Base-by-base conservation (phyloP, 2,797 vertebrate genomes). In the Aldrovandia affinis region DNA sequence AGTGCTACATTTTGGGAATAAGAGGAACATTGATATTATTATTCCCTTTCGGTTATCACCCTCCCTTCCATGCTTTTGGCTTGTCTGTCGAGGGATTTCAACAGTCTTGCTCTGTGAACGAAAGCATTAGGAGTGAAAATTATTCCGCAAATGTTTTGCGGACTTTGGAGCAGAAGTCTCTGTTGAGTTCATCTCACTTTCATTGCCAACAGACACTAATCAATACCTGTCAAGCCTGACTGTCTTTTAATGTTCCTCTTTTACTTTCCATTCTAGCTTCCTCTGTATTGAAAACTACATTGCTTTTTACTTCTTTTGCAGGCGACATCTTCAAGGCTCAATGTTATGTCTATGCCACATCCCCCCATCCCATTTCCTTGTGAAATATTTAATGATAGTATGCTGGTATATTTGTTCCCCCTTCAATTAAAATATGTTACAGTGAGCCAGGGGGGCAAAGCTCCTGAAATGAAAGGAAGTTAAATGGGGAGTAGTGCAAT, bases 201-300 rank as follows among this genome's bases (percentile, higher is more conserved):
- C 82, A 70, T 70, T 36, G 68, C 68, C 68, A 70, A 14, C 68
- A 77, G 82, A 55, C 75, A 30, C 68, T 42, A 83, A 83, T 83
- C 68, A 55, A 83, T 73, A 77, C 52, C 36, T 2, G 52, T 55
- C 82, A 77, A 83, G 68, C 70, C 36, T 77, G 82, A 83, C 33
- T 55, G 54, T 83, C 82, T 83, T 70, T 70, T 50, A 65, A 63
- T 84, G 57, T 28, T 80, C 75, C 55, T 65, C 57, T 50, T n/a
- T 50, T 80, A 52, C 30, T 80, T 50, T 22, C 78, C 54, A 78
- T 47, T 28, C 22, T 52, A 18, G 44, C 44, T 78, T 30, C 47
- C 42, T 12, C 42, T 47, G 77, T 78, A 78, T 50, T 78, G 77
- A 52, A 78, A 50, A 78, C 52, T 18, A 47, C 78, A 80, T 36